Evolutionary conservation across 2,888 invertebrate species (phyloP).

Genomic region (Merodon equestris): DNA sequence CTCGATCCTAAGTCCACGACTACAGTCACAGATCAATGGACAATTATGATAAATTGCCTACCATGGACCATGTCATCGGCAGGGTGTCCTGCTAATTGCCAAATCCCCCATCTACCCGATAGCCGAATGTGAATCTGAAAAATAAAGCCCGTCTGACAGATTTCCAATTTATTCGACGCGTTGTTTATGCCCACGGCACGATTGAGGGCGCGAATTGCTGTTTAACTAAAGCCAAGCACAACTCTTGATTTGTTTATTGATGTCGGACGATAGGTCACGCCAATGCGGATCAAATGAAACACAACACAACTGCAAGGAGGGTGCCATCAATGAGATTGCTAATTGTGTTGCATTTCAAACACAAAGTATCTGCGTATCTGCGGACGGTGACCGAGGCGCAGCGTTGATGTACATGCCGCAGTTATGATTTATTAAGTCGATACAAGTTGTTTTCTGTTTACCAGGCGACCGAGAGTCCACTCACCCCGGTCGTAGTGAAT

Average conservation of each 20-base stretch:
- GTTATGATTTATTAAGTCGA: constrained; percentile 68
- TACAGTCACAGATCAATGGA: constrained; percentile 5
- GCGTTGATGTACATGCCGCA: constrained; percentile 53
- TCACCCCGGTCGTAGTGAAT: constrained; percentile 23
- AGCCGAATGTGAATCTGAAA: neutral
- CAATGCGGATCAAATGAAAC: constrained; percentile 38
- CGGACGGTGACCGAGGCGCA: constrained; percentile 11
- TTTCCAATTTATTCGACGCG: constrained; percentile 53
- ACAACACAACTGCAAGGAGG: constrained; percentile 12
- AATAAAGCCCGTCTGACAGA: constrained; percentile 54
- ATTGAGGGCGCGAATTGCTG: constrained; percentile 21
- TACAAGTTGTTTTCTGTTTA: constrained; percentile 62
- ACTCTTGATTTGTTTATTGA: constrained; percentile 64
- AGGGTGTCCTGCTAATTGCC: constrained; percentile 43
- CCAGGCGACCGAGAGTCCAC: constrained; percentile 36
- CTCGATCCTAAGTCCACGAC: constrained; percentile 48
- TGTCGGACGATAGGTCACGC: constrained; percentile 65
- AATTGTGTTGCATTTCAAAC: constrained; percentile 34
- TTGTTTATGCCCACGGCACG: constrained; percentile 42
- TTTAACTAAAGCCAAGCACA: constrained; percentile 46
- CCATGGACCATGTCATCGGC: constrained; percentile 5
- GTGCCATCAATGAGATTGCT: constrained; percentile 12
- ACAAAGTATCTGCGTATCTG: too few species aligned
- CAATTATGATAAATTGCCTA: constrained; percentile 55
- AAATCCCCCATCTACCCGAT: constrained; percentile 20